These are phyloP conservation scores for Oryzias javanicus DNA, from an alignment of 2,113 vertebrate genomes.

Conservation along the genomic window DNA sequence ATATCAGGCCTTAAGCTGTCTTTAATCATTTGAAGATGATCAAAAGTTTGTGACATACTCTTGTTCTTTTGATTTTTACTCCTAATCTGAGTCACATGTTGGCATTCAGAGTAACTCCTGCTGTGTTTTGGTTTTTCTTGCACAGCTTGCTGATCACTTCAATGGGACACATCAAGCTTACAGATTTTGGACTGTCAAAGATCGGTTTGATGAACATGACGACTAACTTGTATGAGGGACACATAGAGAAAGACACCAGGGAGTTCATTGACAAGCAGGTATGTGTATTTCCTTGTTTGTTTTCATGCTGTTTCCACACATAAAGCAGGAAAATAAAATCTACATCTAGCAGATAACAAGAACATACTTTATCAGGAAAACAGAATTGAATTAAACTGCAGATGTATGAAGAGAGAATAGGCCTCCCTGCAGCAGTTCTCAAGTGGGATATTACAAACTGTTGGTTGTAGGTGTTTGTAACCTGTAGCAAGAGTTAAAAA, in stretches of 20 bases:
- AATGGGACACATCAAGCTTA: slow-evolving; percentile 95
- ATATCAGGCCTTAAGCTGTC: no score
- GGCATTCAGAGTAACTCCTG: slow-evolving; percentile 17
- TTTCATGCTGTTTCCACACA: neutral
- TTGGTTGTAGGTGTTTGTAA: no score
- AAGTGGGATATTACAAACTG: no score
- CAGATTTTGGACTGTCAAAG: slow-evolving; percentile 94
- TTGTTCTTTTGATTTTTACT: slow-evolving; percentile 14
- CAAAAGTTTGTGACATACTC: neutral
- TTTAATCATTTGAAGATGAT: no score
- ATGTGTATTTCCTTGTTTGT: neutral
- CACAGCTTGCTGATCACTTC: slow-evolving; percentile 93
- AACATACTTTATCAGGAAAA: no score
- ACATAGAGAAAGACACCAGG: slow-evolving; percentile 92
- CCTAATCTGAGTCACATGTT: slow-evolving; percentile 3
- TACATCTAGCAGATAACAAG: no score
- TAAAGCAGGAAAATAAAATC: no score
- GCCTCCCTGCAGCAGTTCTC: no score
- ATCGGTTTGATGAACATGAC: slow-evolving; percentile 98
- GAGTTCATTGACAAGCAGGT: slow-evolving; percentile 98
- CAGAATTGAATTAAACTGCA: no score
- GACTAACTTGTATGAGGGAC: slow-evolving; percentile 94
- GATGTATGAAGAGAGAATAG: no score
- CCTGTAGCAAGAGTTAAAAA: no score
- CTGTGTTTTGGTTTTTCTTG: slow-evolving; percentile 15